Evolutionary conservation across 2,113 vertebrate species (phyloP).

Genomic region (Coracopsis vasa): DNA sequence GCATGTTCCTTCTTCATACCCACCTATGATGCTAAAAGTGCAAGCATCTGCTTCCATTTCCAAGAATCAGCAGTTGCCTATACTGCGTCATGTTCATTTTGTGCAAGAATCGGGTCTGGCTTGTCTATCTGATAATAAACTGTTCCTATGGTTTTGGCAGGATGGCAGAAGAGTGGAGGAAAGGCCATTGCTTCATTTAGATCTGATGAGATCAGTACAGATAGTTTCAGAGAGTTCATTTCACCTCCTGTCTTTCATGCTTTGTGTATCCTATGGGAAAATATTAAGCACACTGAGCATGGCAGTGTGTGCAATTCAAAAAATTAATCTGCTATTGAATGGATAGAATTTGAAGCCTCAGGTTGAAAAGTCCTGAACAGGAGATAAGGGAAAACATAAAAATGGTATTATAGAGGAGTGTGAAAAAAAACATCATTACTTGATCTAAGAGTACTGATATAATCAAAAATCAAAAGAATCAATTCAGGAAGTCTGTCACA

Average conservation of each 20-base stretch:
- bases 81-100: accelerated
- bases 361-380: neutral
- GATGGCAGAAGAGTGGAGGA: neutral
- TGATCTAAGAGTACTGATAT: neutral
- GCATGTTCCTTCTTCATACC: neutral
- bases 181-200: neutral
- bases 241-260: neutral
- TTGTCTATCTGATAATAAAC: neutral
- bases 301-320: neutral
- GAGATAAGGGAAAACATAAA: neutral
- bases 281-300: neutral
- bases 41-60: neutral
- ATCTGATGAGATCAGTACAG: neutral
- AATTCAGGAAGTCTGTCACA: neutral
- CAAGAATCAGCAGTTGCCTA: neutral
- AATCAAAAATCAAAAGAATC: neutral
- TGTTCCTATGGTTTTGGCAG: neutral
- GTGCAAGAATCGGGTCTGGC: neutral
- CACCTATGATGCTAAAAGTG: neutral
- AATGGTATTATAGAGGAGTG: neutral
- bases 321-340: neutral
- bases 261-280: neutral
- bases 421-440: neutral
- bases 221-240: neutral
- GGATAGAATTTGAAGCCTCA: neutral